phyloP scores from a whole-genome alignment of 2,113 vertebrate species.

The Pseudorhombus dupliciocellatus region DNA sequence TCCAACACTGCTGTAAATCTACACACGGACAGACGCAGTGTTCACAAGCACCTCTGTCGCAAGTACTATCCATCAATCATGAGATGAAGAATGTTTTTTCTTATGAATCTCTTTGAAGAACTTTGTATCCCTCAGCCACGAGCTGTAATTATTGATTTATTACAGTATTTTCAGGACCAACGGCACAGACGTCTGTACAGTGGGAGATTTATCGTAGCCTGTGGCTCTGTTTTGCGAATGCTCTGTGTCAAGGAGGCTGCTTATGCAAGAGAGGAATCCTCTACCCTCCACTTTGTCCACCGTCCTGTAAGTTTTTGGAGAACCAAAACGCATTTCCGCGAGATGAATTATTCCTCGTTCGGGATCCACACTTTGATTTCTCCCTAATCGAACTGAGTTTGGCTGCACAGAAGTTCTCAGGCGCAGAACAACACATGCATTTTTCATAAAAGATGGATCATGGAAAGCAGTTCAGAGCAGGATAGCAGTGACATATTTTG shows the following conservation, averaged over 20 bases:
- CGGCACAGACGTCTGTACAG: constrained; percentile 10
- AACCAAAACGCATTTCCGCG: constrained; percentile 32
- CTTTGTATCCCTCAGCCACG: constrained; percentile 23
- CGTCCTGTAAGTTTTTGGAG: constrained; percentile 19
- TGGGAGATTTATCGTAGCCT: constrained; percentile 38
- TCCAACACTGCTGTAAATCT: constrained; percentile 23
- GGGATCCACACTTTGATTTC: constrained; percentile 54
- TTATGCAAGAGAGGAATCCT: constrained; percentile 18
- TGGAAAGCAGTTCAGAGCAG: constrained; percentile 39
- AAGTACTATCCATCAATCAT: constrained; percentile 18
- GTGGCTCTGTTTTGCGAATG: constrained; percentile 18
- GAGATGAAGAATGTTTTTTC: constrained; percentile 22
- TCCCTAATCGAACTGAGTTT: constrained; percentile 55
- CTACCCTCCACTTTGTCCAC: constrained; percentile 16
- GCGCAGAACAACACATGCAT: constrained; percentile 59
- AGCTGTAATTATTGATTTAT: constrained; percentile 47
- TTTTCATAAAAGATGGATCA: constrained; percentile 67
- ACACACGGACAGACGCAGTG: background rate
- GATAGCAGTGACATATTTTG: constrained; percentile 61
- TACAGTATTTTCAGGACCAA: constrained; percentile 32
- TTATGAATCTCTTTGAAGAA: constrained; percentile 28
- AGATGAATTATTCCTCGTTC: constrained; percentile 45
- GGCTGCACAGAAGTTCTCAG: constrained; percentile 45
- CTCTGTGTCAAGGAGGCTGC: constrained; percentile 12
- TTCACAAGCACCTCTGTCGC: constrained; percentile 6